A percentile compares a stretch with the other conserved stretches of the same genome.
These are phyloP conservation scores for Carposina sasakii DNA, from an alignment of 1,140 invertebrate species.

Conservation along the genomic window DNA sequence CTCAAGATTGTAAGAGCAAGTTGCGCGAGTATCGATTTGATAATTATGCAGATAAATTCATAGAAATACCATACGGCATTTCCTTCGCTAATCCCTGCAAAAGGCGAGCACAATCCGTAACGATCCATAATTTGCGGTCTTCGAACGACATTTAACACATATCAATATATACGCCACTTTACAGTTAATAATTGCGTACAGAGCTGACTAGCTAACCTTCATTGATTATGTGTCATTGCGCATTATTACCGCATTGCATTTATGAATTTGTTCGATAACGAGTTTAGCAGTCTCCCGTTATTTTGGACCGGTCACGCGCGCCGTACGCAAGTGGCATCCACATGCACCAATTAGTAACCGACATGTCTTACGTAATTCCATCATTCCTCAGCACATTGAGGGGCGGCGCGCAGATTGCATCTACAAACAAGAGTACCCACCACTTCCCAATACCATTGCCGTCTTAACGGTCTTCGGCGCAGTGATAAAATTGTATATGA, in stretches of 20 bases:
- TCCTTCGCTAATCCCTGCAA: too few relatives aligned
- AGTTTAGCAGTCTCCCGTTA: slow-evolving; percentile 53
- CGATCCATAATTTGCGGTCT: too few relatives aligned
- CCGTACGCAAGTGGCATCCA: slow-evolving; percentile 35
- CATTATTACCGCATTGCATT: slow-evolving; percentile 17
- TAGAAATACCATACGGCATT: too few relatives aligned
- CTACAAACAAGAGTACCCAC: slow-evolving; percentile 17
- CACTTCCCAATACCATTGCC: slow-evolving; percentile 30
- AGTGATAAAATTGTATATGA: slow-evolving; percentile 42
- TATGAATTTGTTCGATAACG: slow-evolving; percentile 50
- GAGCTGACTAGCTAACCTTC: too few relatives aligned
- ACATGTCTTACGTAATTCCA: slow-evolving; percentile 49
- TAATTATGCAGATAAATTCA: too few relatives aligned
- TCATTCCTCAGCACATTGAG: slow-evolving; percentile 18
- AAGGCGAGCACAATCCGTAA: too few relatives aligned
- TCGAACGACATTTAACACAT: too few relatives aligned
- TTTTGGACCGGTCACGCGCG: slow-evolving; percentile 42
- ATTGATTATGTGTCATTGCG: slow-evolving; percentile 37
- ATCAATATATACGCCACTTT: too few relatives aligned
- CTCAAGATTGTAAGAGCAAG: too few relatives aligned
- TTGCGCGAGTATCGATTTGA: too few relatives aligned
- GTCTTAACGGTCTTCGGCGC: slow-evolving; percentile 37
- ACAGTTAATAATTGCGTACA: too few relatives aligned
- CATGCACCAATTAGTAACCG: slow-evolving; percentile 51
- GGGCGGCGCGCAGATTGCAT: slow-evolving; percentile 23